phyloP scores from a whole-genome alignment of 2,113 vertebrate genomes.

The Eudyptes chrysolophus region DNA sequence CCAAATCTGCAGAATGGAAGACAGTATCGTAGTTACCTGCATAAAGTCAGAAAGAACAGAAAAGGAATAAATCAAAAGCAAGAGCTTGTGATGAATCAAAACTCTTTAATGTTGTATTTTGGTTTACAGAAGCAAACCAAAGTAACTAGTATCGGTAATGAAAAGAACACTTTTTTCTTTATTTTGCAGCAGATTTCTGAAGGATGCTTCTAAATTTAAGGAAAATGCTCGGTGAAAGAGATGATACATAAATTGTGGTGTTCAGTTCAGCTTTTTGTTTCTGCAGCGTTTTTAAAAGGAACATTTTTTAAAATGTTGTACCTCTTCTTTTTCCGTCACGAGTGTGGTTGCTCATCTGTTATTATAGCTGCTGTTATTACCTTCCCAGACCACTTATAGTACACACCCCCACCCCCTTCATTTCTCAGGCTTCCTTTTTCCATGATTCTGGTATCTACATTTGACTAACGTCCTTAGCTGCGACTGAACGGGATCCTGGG shows the following conservation, averaged over 20 bases:
- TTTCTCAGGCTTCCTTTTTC: background rate
- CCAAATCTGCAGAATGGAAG: background rate
- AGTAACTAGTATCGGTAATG: background rate
- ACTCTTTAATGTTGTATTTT: background rate
- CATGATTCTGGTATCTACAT: background rate
- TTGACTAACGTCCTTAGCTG: background rate
- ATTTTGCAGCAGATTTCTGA: background rate
- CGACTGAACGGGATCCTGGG: background rate
- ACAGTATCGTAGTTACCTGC: background rate
- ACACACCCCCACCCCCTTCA: background rate
- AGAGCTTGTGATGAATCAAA: background rate
- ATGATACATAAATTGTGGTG: background rate
- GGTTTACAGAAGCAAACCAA: background rate
- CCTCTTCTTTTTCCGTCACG: background rate
- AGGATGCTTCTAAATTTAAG: background rate
- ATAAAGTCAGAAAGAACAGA: background rate
- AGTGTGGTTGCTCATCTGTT: background rate
- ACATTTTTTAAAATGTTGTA: background rate
- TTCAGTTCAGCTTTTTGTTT: background rate
- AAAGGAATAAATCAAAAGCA: background rate
- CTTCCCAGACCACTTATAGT: background rate
- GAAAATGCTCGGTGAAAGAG: background rate
- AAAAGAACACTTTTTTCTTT: background rate
- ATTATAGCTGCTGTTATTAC: background rate
- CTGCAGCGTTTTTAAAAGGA: background rate